phyloP scores from a whole-genome alignment of 2,888 invertebrate genomes.

The Uloborus plumipes region DNA sequence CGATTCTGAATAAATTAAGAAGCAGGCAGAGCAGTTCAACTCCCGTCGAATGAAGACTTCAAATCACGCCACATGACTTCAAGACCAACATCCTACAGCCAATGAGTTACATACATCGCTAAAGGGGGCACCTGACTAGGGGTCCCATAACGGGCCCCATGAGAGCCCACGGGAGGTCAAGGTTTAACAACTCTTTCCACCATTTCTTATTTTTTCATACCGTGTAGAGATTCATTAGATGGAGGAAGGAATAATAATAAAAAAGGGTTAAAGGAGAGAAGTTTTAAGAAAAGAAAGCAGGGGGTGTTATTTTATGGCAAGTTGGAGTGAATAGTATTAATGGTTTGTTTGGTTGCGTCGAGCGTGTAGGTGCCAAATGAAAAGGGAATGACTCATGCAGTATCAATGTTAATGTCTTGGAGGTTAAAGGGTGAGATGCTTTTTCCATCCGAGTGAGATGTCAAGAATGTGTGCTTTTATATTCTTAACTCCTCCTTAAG shows the following conservation, averaged over 20 bases:
- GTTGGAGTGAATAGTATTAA: slow-evolving; percentile 22
- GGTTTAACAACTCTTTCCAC: slow-evolving; percentile 47
- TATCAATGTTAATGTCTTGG: too few relatives aligned
- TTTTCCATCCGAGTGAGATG: too few relatives aligned
- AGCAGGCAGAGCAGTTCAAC: too few relatives aligned
- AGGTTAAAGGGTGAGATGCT: too few relatives aligned
- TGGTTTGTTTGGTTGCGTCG: neutral
- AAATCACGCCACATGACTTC: slow-evolving; percentile 25
- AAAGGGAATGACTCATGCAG: too few relatives aligned
- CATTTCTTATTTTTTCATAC: slow-evolving; percentile 7
- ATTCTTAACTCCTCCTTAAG: too few relatives aligned
- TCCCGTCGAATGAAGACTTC: slow-evolving; percentile 42
- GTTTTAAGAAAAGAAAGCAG: neutral
- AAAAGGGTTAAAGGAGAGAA: too few relatives aligned
- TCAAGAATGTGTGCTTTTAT: too few relatives aligned
- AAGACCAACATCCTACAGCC: neutral
- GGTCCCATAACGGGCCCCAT: slow-evolving; percentile 49
- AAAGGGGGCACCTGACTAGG: slow-evolving; percentile 28
- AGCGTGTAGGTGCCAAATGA: too few relatives aligned
- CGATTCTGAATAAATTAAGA: too few relatives aligned
- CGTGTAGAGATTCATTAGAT: slow-evolving; percentile 23
- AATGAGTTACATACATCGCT: slow-evolving; percentile 38
- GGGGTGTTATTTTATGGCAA: slow-evolving; percentile 6
- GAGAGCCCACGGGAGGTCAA: slow-evolving; percentile 36
- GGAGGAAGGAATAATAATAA: slow-evolving; percentile 11